A percentile compares a stretch with the other conserved stretches of the same genome.
phyloP scores from a whole-genome alignment of 2,888 invertebrate species.

The Orthosia gracilis region DNA sequence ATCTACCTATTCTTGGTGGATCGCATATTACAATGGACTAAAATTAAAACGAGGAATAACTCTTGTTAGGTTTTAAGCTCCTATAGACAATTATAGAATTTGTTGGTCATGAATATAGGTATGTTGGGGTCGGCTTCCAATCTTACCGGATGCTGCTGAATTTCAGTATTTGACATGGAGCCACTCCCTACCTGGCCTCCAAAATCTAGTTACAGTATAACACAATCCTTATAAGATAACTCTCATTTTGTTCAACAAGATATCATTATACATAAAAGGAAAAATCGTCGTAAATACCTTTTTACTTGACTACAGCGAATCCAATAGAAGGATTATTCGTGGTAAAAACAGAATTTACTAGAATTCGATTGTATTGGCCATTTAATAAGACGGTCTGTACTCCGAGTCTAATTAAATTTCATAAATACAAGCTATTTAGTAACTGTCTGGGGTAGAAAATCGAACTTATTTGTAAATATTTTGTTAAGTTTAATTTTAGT shows the following conservation, averaged over 20 bases:
- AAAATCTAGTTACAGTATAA: no score
- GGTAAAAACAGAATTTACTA: conserved; percentile 23
- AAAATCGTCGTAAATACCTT: background rate
- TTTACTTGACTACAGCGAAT: background rate
- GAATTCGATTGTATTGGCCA: conserved; percentile 27
- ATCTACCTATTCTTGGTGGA: background rate
- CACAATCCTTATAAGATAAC: no score
- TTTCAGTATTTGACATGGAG: no score
- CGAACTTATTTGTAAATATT: conserved; percentile 14
- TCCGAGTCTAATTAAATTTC: conserved; percentile 27
- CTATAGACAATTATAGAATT: no score
- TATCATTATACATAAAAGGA: background rate
- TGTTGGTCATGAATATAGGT: no score
- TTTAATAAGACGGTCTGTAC: conserved; percentile 25
- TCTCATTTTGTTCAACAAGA: no score
- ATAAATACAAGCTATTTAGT: conserved; percentile 39
- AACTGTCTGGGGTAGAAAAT: conserved; percentile 1
- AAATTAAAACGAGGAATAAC: background rate
- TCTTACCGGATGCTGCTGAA: no score
- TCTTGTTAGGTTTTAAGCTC: background rate
- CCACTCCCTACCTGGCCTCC: no score
- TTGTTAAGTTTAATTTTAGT: background rate
- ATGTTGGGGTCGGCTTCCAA: no score
- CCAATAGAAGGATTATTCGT: no score
- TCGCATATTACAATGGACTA: background rate